A percentile compares a stretch with the other conserved stretches of the same genome.
phyloP scores from a whole-genome alignment of 35 echinoderm and acorn worm species.

The Ophioderma brevispina region DNA sequence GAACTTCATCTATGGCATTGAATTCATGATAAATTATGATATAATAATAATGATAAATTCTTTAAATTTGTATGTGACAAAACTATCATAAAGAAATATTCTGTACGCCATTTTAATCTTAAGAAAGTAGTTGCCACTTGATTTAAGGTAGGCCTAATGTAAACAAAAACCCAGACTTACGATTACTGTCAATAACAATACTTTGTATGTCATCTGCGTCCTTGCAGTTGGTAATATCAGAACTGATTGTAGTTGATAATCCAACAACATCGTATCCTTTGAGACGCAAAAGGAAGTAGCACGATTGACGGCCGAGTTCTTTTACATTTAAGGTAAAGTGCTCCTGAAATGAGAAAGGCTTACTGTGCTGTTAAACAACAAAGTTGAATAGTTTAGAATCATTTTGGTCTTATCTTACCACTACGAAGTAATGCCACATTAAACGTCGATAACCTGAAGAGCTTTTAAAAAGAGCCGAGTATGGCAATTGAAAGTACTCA shows the following conservation, averaged over 20 bases:
- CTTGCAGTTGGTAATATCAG: background rate
- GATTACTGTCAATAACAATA: conserved; percentile 31
- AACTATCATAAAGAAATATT: no score
- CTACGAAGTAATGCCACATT: background rate
- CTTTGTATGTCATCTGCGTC: background rate
- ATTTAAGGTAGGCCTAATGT: no score
- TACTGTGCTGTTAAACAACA: background rate
- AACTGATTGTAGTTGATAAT: background rate
- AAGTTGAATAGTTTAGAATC: background rate
- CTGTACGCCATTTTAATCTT: no score
- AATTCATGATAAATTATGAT: no score
- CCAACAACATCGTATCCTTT: conserved; percentile 38
- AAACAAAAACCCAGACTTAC: no score
- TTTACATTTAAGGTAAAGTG: background rate
- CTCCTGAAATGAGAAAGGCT: background rate
- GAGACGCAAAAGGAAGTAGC: background rate
- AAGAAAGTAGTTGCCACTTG: no score
- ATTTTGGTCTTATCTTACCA: background rate
- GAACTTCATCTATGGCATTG: conserved; percentile 24
- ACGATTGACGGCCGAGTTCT: background rate
- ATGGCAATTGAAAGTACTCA: background rate
- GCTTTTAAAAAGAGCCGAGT: background rate
- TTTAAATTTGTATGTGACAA: no score
- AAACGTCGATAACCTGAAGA: background rate
- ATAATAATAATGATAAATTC: no score